Conservation (phyloP, 1,140 invertebrate genomes). For the Tenebrio molitor region DNA sequence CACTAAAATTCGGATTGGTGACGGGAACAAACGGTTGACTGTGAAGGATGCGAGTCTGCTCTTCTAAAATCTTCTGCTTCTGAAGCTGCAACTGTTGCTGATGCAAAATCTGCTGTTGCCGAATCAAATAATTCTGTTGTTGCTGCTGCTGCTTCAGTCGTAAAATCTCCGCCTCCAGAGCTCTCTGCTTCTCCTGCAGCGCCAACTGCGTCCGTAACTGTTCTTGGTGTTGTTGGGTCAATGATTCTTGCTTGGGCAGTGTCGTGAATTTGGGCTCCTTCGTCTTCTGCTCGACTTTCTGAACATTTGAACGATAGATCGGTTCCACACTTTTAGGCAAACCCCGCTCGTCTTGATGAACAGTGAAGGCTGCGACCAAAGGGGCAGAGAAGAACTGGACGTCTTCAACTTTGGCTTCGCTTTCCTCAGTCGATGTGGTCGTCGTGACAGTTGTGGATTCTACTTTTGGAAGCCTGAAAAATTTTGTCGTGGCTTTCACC, state of each 20-base stretch:
- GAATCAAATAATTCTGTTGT: conserved; percentile 76
- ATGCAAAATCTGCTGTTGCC: conserved; percentile 68
- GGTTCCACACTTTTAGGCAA: conserved; percentile 82
- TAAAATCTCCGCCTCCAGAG: conserved; percentile 23
- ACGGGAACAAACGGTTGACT: conserved; percentile 63
- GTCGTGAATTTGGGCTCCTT: conserved; percentile 46
- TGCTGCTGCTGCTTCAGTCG: conserved; percentile 73
- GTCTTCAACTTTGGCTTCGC: conserved; percentile 76
- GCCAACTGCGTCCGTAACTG: conserved; percentile 71
- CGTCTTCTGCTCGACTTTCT: conserved; percentile 47
- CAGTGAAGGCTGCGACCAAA: conserved; percentile 84
- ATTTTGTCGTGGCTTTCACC: conserved; percentile 6
- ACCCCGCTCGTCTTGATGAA: conserved; percentile 83
- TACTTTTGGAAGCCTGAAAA: conserved; percentile 9
- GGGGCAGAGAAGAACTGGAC: conserved; percentile 86
- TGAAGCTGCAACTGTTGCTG: conserved; percentile 66
- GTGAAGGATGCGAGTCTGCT: conserved; percentile 62
- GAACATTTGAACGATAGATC: conserved; percentile 67
- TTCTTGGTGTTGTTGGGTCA: conserved; percentile 64
- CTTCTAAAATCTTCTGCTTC: conserved; percentile 61
- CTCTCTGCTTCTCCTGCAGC: conserved; percentile 65
- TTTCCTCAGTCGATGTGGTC: conserved; percentile 73
- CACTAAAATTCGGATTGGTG: conserved; percentile 48
- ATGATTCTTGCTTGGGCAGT: conserved; percentile 45
- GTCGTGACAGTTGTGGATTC: conserved; percentile 67